These are phyloP conservation scores for Zalophus californianus DNA, from an alignment of 2,797 vertebrate species.

Conservation along the genomic window DNA sequence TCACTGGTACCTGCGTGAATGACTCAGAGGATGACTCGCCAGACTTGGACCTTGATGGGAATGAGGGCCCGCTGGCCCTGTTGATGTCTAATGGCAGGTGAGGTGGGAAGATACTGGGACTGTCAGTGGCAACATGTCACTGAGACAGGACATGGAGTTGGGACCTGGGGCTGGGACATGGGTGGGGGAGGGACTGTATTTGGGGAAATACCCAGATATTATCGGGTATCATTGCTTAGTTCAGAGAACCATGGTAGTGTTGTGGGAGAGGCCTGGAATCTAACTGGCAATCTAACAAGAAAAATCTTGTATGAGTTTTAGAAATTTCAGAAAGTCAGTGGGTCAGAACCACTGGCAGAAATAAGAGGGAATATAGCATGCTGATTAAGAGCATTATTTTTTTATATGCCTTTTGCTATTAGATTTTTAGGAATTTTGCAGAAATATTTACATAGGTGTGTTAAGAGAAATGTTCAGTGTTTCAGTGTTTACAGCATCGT, in stretches of 20 bases:
- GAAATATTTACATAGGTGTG: slow-evolving; percentile 36
- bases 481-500: slow-evolving; percentile 1
- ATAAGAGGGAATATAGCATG: slow-evolving; percentile 7
- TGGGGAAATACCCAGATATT: slow-evolving; percentile 47
- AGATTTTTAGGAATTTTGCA: slow-evolving; percentile 58
- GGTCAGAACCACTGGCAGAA: slow-evolving; percentile 34
- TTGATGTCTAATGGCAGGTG: slow-evolving; percentile 94
- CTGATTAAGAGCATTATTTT: slow-evolving; percentile 51
- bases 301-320: slow-evolving; percentile 59
- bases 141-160: slow-evolving; percentile 31
- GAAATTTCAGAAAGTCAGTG: slow-evolving; percentile 59
- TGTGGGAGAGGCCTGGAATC: slow-evolving; percentile 18
- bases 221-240: slow-evolving; percentile 55
- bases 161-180: slow-evolving; percentile 14
- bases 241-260: slow-evolving; percentile 35
- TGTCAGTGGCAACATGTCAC: slow-evolving; percentile 12
- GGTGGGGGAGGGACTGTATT: neutral
- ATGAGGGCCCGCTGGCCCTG: slow-evolving; percentile 93
- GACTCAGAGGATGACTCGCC: slow-evolving; percentile 91
- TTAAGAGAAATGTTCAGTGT: slow-evolving; percentile 57
- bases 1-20: slow-evolving; percentile 89
- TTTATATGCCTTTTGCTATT: slow-evolving; percentile 37
- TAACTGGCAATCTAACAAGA: slow-evolving; percentile 53
- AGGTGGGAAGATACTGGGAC: slow-evolving; percentile 82
- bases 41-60: slow-evolving; percentile 82